phyloP scores from a whole-genome alignment of 1,140 invertebrate species.

The Brachionus paranguensis region DNA sequence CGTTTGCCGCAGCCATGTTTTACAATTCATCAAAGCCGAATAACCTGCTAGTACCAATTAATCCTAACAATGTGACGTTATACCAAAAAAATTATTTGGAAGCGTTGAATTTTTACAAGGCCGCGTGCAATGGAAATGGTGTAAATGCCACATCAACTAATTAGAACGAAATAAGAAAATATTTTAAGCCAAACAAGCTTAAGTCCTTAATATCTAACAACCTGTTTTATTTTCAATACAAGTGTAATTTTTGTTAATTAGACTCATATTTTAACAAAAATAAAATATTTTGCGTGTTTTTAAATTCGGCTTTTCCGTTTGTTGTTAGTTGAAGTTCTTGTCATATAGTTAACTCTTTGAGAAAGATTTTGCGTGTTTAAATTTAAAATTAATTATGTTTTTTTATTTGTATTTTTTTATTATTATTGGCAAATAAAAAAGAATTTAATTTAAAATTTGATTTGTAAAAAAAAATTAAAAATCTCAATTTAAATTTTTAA shows the following conservation, averaged over 20 bases:
- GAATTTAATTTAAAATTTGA: neutral
- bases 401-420: neutral
- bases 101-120: constrained; percentile 26
- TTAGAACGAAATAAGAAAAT: neutral
- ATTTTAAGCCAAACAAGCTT: neutral
- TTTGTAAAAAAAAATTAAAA: neutral
- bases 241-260: constrained; percentile 1
- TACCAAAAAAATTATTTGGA: constrained; percentile 31
- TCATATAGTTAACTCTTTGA: neutral
- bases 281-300: constrained; percentile 1
- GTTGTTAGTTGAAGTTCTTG: neutral
- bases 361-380: neutral
- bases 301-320: neutral
- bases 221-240: neutral
- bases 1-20: constrained; percentile 18
- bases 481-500: neutral
- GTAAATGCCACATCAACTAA: constrained; percentile 5
- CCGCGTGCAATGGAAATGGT: constrained; percentile 11
- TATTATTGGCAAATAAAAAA: neutral
- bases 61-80: neutral
- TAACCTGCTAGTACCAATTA: neutral
- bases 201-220: neutral
- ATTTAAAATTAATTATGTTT: neutral
- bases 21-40: constrained; percentile 19
- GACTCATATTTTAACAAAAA: neutral